Evolutionary conservation across 2,797 vertebrate genomes (phyloP).

Genomic region (Oreortyx pictus): DNA sequence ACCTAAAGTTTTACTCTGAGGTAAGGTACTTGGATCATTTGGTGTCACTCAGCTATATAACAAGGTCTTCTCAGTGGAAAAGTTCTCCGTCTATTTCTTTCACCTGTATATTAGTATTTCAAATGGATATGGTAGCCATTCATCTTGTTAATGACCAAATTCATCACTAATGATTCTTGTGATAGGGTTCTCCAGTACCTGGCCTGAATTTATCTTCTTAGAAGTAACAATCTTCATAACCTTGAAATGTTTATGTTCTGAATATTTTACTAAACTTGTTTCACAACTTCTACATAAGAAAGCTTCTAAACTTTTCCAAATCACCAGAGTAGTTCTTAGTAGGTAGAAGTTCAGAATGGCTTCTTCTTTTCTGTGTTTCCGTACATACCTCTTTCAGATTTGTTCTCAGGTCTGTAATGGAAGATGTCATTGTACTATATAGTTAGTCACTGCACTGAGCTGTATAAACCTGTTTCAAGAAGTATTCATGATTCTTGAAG

Average conservation of each 20-base stretch:
- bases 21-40: not conserved
- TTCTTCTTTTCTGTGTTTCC: not conserved
- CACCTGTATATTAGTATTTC: not conserved
- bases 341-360: not conserved
- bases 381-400: not conserved
- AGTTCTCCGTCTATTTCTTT: not conserved
- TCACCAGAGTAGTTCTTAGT: not conserved
- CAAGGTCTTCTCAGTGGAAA: not conserved
- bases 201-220: not conserved
- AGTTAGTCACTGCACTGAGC: not conserved
- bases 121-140: not conserved
- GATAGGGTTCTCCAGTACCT: not conserved
- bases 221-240: not conserved
- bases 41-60: not conserved
- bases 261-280: not conserved
- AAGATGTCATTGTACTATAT: not conserved
- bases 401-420: not conserved
- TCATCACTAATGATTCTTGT: rapidly evolving
- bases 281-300: conserved; percentile 14
- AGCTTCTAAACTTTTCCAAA: not conserved
- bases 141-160: not conserved
- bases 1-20: not conserved
- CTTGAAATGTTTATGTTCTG: not conserved
- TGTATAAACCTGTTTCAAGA: not conserved
- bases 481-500: not conserved